Evolutionary conservation across 2,888 invertebrate genomes (phyloP).

Genomic region (Hymenopus coronatus): DNA sequence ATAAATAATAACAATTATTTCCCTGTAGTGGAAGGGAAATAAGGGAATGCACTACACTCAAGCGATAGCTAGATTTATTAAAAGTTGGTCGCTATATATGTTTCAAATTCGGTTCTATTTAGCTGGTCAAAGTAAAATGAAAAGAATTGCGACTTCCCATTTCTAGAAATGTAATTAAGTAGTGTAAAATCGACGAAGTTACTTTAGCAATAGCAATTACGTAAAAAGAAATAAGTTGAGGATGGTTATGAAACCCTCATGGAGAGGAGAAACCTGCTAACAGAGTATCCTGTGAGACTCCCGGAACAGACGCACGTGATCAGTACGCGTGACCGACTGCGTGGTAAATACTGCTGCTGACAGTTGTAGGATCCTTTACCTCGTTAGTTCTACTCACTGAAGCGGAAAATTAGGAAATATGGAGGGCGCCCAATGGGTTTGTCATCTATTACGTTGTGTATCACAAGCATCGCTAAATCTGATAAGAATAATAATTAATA

Average conservation of each 20-base stretch:
- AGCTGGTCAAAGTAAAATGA: too few species aligned
- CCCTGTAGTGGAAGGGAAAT: too few species aligned
- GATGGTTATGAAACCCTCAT: not conserved
- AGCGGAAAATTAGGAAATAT: not conserved
- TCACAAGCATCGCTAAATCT: not conserved
- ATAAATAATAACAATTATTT: too few species aligned
- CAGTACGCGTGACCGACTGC: not conserved
- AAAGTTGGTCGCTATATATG: too few species aligned
- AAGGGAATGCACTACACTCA: too few species aligned
- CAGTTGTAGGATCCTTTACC: not conserved
- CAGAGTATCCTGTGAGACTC: not conserved
- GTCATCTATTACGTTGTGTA: not conserved
- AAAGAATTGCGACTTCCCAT: too few species aligned
- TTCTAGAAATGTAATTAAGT: too few species aligned
- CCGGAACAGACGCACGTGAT: not conserved
- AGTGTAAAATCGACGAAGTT: too few species aligned
- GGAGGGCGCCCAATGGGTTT: not conserved
- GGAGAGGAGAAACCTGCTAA: not conserved
- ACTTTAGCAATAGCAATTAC: too few species aligned
- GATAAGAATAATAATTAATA: not conserved
- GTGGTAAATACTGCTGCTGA: not conserved
- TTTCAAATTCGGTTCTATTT: too few species aligned
- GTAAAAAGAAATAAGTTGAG: too few species aligned
- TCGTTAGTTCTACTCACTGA: not conserved
- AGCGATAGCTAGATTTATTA: too few species aligned